A percentile compares a stretch with the other conserved stretches of the same genome.
phyloP scores from a whole-genome alignment of 2,113 vertebrate genomes.

The Halichoeres trimaculatus region DNA sequence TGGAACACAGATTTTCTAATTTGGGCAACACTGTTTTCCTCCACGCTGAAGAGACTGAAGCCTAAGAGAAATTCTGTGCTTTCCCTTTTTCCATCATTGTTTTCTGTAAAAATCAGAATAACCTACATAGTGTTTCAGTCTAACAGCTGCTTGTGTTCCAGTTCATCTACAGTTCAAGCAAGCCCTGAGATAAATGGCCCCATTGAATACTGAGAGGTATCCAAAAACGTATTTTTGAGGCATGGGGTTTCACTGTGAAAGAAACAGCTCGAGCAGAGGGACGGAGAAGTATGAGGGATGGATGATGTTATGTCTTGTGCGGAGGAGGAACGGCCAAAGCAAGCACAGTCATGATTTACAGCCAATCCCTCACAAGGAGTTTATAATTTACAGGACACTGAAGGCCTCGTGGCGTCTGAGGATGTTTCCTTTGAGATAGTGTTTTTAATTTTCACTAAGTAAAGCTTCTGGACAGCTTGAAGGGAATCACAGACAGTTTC shows the following conservation, averaged over 20 bases:
- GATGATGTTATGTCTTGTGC: slow-evolving; percentile 40
- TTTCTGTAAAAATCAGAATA: slow-evolving; percentile 38
- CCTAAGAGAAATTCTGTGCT: not conserved
- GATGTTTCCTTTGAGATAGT: slow-evolving; percentile 32
- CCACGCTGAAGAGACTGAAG: slow-evolving; percentile 7
- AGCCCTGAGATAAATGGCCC: slow-evolving; percentile 49
- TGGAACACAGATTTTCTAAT: not conserved
- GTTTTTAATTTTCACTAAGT: slow-evolving; percentile 37
- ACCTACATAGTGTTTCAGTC: slow-evolving; percentile 11
- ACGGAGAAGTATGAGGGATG: slow-evolving; percentile 29
- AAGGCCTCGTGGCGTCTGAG: slow-evolving; percentile 45
- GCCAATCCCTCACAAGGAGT: slow-evolving; percentile 50
- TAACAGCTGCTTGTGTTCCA: slow-evolving; percentile 46
- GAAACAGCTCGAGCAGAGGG: slow-evolving; percentile 1
- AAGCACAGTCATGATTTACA: slow-evolving; percentile 65
- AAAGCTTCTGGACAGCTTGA: slow-evolving; percentile 8
- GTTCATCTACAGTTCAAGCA: slow-evolving; percentile 54
- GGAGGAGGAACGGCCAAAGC: slow-evolving; percentile 57
- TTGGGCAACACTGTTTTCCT: not conserved
- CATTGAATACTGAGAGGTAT: slow-evolving; percentile 19
- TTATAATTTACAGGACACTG: slow-evolving; percentile 54
- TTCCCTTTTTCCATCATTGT: not conserved
- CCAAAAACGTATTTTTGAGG: slow-evolving; percentile 43
- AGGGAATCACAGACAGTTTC: slow-evolving; percentile 24
- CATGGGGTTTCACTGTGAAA: slow-evolving; percentile 36